phyloP scores from a whole-genome alignment of 2,113 vertebrate species.

The Ptilorrhoa leucosticta region DNA sequence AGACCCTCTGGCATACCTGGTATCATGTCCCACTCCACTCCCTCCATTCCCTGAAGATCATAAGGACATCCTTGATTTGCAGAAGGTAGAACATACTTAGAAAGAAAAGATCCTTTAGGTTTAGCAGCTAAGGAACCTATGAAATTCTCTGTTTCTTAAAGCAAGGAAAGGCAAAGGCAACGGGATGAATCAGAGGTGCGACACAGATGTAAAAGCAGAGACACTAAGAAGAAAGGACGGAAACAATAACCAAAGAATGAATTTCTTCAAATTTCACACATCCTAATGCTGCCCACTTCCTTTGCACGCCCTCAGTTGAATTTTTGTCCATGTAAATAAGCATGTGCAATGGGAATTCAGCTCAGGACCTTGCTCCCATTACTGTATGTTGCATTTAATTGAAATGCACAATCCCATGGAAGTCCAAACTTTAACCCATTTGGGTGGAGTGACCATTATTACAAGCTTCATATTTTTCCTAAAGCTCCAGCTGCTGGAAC shows the following conservation, averaged over 20 bases:
- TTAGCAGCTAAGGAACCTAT: background rate
- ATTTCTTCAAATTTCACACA: background rate
- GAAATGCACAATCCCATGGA: background rate
- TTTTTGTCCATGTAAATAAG: background rate
- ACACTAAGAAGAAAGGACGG: background rate
- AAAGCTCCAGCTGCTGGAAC: constrained; percentile 15
- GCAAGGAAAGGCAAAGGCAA: background rate
- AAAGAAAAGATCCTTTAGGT: background rate
- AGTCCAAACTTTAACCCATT: constrained; percentile 19
- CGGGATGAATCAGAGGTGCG: background rate
- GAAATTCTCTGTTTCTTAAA: background rate
- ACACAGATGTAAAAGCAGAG: background rate
- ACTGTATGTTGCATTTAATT: background rate
- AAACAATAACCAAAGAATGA: background rate
- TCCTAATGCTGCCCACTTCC: background rate
- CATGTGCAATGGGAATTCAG: constrained; percentile 16
- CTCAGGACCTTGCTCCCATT: background rate
- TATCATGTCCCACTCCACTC: background rate
- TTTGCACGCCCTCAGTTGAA: background rate
- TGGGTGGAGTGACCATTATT: background rate
- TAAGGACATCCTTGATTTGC: background rate
- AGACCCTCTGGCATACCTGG: background rate
- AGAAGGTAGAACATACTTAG: background rate
- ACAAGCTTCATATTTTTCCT: background rate
- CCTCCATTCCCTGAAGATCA: background rate